phyloP scores from a whole-genome alignment of 2,113 vertebrate species.

The Corapipo altera region DNA sequence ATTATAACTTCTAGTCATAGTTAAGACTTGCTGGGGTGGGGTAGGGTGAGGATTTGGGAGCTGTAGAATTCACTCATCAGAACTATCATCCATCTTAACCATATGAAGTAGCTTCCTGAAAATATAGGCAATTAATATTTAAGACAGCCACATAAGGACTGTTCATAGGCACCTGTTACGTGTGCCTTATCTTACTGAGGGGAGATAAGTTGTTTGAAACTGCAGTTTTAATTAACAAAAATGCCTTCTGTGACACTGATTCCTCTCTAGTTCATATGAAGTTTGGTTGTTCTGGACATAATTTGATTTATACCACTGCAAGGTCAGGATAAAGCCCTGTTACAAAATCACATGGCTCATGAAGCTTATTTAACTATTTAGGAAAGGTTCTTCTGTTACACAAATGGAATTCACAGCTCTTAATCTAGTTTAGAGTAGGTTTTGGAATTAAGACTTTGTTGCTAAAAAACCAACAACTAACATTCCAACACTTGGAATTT shows the following conservation, averaged over 20 bases:
- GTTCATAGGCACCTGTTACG: not conserved
- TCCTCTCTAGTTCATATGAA: not conserved
- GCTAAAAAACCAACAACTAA: not conserved
- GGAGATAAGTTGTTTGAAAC: not conserved
- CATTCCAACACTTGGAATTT: not conserved
- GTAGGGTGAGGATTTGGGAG: not conserved
- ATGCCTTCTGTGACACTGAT: not conserved
- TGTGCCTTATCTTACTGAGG: not conserved
- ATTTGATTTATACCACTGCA: not conserved
- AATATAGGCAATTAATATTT: not conserved
- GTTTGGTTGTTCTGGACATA: not conserved
- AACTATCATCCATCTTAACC: not conserved
- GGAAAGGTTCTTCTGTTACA: not conserved
- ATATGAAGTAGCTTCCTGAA: not conserved
- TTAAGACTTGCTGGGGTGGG: not conserved
- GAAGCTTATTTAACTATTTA: slow-evolving; percentile 7
- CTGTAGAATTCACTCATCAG: not conserved
- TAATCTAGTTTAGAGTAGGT: not conserved
- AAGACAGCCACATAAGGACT: not conserved
- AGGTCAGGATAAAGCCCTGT: not conserved
- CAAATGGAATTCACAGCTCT: slow-evolving; percentile 5
- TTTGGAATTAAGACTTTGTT: not conserved
- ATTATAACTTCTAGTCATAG: not conserved
- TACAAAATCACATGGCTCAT: not conserved
- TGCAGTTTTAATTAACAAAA: not conserved